phyloP scores from a whole-genome alignment of 2,797 vertebrate genomes.

The Craterocephalus amniculus region DNA sequence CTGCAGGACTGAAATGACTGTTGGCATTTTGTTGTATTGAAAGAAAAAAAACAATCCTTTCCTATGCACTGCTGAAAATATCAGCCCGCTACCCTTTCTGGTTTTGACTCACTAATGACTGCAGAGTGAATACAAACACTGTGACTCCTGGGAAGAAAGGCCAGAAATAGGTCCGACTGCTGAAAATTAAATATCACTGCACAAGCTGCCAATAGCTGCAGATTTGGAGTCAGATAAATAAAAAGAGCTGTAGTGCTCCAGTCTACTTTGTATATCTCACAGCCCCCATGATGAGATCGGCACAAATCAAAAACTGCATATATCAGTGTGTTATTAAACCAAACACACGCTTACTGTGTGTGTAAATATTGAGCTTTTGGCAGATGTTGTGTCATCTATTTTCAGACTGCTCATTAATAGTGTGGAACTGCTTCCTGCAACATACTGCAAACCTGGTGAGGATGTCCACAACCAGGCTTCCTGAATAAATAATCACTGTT shows the following conservation, averaged over 20 bases:
- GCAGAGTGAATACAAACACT: slow-evolving; percentile 38
- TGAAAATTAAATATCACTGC: slow-evolving; percentile 9
- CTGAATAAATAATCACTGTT: background rate
- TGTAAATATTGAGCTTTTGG: slow-evolving; percentile 12
- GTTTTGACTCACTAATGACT: slow-evolving; percentile 38
- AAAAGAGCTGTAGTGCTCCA: background rate
- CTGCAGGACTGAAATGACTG: background rate
- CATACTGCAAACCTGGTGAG: background rate
- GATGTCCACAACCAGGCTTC: background rate
- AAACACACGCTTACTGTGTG: slow-evolving; percentile 15
- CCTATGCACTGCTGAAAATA: slow-evolving; percentile 22
- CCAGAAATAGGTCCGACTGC: slow-evolving; percentile 45
- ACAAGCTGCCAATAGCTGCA: slow-evolving; percentile 16
- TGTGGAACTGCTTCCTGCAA: slow-evolving; percentile 4
- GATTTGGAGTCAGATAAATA: slow-evolving; percentile 10
- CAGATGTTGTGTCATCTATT: slow-evolving; percentile 30
- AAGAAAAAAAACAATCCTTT: slow-evolving; percentile 13
- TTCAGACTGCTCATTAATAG: slow-evolving; percentile 19
- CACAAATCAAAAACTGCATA: background rate
- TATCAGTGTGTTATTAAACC: slow-evolving; percentile 8
- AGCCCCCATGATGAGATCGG: slow-evolving; percentile 4
- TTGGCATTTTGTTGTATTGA: background rate
- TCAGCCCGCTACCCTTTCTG: slow-evolving; percentile 17
- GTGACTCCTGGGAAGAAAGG: slow-evolving; percentile 24
- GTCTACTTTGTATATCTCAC: background rate